Evolutionary conservation across 2,797 vertebrate species (phyloP).

Genomic region (Intellagama lesueurii): DNA sequence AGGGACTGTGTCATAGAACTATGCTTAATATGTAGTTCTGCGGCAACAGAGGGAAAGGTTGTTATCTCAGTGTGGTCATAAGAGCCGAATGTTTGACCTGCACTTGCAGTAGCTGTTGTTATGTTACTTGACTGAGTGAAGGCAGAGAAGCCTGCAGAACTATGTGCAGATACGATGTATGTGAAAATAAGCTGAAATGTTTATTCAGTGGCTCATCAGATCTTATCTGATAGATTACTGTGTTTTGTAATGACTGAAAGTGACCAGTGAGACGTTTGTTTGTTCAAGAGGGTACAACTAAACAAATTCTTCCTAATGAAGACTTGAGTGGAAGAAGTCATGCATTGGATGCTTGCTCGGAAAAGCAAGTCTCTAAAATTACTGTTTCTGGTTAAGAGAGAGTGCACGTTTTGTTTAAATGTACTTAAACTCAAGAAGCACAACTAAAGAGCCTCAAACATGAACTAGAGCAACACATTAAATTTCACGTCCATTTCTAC

Average conservation of each 20-base stretch:
- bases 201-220: background rate
- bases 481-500: background rate
- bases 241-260: background rate
- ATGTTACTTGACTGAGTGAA: background rate
- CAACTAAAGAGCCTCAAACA: background rate
- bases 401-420: background rate
- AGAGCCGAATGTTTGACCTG: background rate
- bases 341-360: background rate
- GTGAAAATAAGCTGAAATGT: constrained; percentile 16
- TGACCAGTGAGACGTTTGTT: background rate
- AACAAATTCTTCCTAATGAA: constrained; percentile 4
- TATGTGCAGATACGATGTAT: background rate
- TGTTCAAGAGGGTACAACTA: background rate
- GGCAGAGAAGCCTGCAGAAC: background rate
- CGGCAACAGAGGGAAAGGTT: background rate
- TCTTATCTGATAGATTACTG: background rate
- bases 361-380: background rate
- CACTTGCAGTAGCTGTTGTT: background rate
- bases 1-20: background rate
- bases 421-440: background rate
- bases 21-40: background rate
- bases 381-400: background rate
- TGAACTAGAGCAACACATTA: background rate
- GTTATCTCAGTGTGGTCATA: background rate
- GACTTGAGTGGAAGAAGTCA: background rate